These are phyloP conservation scores for Lasioglossum albipes DNA, from an alignment of 1,140 invertebrate genomes.

Conservation along the genomic window DNA sequence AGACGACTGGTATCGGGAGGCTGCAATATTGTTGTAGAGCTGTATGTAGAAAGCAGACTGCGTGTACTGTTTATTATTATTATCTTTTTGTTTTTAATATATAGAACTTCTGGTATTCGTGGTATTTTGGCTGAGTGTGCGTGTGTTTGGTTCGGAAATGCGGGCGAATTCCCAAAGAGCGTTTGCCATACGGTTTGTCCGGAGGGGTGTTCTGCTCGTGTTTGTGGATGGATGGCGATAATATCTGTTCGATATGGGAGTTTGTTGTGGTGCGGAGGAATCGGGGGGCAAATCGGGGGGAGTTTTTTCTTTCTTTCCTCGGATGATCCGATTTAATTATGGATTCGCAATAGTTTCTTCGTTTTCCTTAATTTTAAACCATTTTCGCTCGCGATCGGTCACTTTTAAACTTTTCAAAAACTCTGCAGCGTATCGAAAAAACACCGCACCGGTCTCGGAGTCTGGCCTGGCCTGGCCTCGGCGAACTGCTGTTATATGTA, in stretches of 20 bases:
- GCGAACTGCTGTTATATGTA: too few species aligned
- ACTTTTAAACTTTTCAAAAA: slow-evolving; percentile 52
- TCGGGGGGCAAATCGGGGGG: slow-evolving; percentile 29
- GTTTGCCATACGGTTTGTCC: slow-evolving; percentile 42
- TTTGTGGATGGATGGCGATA: slow-evolving; percentile 35
- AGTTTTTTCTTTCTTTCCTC: slow-evolving; percentile 13
- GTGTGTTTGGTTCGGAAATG: slow-evolving; percentile 14
- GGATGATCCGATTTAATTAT: slow-evolving; percentile 12
- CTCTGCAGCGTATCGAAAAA: slow-evolving; percentile 41
- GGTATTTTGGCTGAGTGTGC: slow-evolving; percentile 29
- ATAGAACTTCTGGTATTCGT: slow-evolving; percentile 51
- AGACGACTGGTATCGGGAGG: slow-evolving; percentile 79
- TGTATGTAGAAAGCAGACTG: slow-evolving; percentile 66
- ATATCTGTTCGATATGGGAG: slow-evolving; percentile 34
- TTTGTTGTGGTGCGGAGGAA: slow-evolving; percentile 51
- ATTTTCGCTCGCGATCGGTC: slow-evolving; percentile 41
- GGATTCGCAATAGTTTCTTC: slow-evolving; percentile 35
- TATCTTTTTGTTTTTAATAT: slow-evolving; percentile 45
- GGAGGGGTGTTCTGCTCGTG: slow-evolving; percentile 30
- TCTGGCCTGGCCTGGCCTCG: slow-evolving; percentile 4
- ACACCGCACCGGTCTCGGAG: not conserved
- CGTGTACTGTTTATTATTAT: slow-evolving; percentile 54
- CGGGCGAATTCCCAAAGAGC: slow-evolving; percentile 47
- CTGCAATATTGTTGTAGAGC: slow-evolving; percentile 68
- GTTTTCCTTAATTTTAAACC: slow-evolving; percentile 41